Evolutionary conservation across 53 echinoderm and acorn worm species (phyloP), one percentile per base, ranked within the genome.

Genomic region (Mesocentrotus franciscanus): DNA sequence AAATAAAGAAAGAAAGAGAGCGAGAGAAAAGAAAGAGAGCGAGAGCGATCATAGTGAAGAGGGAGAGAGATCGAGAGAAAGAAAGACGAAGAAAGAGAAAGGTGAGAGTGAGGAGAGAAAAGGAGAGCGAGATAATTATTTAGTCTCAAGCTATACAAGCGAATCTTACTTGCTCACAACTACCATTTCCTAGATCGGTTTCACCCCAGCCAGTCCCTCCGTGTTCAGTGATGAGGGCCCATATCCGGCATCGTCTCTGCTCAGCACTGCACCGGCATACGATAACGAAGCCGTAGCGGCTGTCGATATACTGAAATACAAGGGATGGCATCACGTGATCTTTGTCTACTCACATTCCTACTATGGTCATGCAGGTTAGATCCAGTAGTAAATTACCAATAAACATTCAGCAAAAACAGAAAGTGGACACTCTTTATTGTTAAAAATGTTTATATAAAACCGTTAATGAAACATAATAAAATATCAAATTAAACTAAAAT

Each of bases 311-410:
- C 68, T 97, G 35, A 26, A 71, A 55, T 32, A 92, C 42, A 96
- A 92, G 70, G 90, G 92, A n/a, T 97, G 97, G 97, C 61, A 78
- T 60, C 96, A 97, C 32, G 96, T 96, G 12, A 85, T 94, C 30
- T 95, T 97, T n/a, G 97, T 97, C 72, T 96, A 95, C 78, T 97
- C 97, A 14, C 95, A 94, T 64, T 94, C 95, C 34, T 94, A 94
- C 71, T 94, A 94, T 35, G 95, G 95, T 8, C 95, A 94, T 70
- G 95, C 95, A 61, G 95, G 95, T 94, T 0, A 85, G 94, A 60
- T 2, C 20, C 8, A 60, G 1, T 42, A 36, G 12, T 14, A 61
- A 78, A 61, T 0, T 16, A 61, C 61, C 39, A 39, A 39, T 39
- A 39, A 39, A 39, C 39, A 39, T 39, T 39, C 39, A 39, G 39